Evolutionary conservation across 2,113 vertebrate genomes (phyloP).

Genomic region (Centrocercus urophasianus): DNA sequence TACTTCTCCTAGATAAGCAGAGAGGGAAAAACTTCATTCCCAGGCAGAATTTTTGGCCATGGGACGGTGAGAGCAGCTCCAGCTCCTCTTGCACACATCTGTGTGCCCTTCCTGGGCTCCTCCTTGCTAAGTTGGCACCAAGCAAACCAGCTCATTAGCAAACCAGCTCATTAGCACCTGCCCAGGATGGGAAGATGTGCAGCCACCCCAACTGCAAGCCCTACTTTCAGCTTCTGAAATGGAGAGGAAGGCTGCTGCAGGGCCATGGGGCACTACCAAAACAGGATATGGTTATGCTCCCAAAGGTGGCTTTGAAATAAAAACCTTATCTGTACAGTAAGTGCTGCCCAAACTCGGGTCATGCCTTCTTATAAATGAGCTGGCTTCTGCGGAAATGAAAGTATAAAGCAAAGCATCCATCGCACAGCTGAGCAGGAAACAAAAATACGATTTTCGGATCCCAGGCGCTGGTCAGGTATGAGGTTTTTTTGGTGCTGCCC

Average conservation of each 20-base stretch:
- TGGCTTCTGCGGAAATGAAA: background rate
- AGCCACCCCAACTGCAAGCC: rapidly evolving
- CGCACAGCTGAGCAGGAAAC: rapidly evolving
- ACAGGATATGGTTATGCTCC: background rate
- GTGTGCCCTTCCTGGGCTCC: rapidly evolving
- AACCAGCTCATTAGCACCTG: background rate
- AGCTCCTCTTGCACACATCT: rapidly evolving
- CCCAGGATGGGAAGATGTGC: rapidly evolving
- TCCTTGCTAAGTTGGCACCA: rapidly evolving
- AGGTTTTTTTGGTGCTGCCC: background rate
- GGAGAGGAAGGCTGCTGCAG: background rate
- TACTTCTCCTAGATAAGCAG: background rate
- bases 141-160: background rate
- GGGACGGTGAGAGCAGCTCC: rapidly evolving
- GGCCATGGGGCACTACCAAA: rapidly evolving
- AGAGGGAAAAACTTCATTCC: background rate
- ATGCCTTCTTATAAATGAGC: background rate
- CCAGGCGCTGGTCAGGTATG: background rate
- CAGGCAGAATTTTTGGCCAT: background rate
- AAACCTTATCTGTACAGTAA: background rate
- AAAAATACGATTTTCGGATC: too few relatives aligned
- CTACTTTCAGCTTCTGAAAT: rapidly evolving
- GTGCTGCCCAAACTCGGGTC: rapidly evolving
- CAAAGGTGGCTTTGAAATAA: background rate
- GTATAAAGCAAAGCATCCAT: background rate